Conservation (phyloP, 2,888 invertebrate genomes). For the Cordilura impudica region DNA sequence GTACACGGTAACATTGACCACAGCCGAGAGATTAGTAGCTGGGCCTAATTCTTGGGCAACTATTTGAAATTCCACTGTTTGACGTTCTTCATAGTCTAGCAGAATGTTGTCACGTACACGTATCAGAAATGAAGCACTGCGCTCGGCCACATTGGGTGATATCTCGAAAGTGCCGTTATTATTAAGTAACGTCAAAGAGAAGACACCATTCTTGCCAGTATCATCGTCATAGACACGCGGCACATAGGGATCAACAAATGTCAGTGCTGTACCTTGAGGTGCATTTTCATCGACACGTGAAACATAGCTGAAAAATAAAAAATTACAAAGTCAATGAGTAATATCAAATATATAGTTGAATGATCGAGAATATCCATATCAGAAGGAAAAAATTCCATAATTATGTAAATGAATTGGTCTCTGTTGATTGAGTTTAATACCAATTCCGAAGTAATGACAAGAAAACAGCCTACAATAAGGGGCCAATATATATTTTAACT, state of each 20-base stretch:
- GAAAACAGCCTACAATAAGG: too few species aligned
- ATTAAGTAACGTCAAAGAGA: slow-evolving; percentile 86
- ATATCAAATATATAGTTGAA: background rate
- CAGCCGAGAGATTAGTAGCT: slow-evolving; percentile 85
- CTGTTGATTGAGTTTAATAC: too few species aligned
- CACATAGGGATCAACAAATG: slow-evolving; percentile 85
- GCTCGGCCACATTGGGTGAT: slow-evolving; percentile 88
- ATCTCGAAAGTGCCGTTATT: slow-evolving; percentile 95
- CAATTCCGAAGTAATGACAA: too few species aligned
- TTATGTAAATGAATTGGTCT: too few species aligned
- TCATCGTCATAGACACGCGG: slow-evolving; percentile 87
- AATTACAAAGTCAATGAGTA: background rate
- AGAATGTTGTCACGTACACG: slow-evolving; percentile 89
- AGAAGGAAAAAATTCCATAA: too few species aligned
- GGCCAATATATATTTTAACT: too few species aligned
- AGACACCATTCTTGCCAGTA: slow-evolving; percentile 89
- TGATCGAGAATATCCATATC: background rate
- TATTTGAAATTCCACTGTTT: slow-evolving; percentile 87
- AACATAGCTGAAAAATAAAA: slow-evolving; percentile 81
- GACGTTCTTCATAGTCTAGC: slow-evolving; percentile 90
- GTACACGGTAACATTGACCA: slow-evolving; percentile 87
- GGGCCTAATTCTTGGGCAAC: slow-evolving; percentile 89
- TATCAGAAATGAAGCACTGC: slow-evolving; percentile 87
- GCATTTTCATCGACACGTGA: slow-evolving; percentile 89
- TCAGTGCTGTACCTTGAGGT: slow-evolving; percentile 87